phyloP scores from a whole-genome alignment of 30 jellyfish, hydroid and myxozoan species.

The Aurelia sp. region DNA sequence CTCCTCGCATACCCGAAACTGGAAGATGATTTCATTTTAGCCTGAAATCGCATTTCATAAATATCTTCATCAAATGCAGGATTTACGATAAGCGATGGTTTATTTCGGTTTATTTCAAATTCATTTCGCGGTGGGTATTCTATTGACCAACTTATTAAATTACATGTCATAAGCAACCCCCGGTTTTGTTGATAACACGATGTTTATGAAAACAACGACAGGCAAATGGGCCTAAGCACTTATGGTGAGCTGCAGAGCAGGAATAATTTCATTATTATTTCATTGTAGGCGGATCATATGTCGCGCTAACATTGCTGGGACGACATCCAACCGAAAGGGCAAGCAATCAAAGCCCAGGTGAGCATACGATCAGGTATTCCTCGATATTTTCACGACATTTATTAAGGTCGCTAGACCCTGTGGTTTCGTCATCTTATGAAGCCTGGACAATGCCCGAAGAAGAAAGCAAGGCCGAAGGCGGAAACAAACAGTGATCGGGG shows the following conservation, averaged over 20 bases:
- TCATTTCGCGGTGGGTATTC: no score
- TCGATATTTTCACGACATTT: background rate
- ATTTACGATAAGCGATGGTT: no score
- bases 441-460: no score
- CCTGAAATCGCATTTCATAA: background rate
- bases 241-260: no score
- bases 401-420: no score
- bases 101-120: no score
- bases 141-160: no score
- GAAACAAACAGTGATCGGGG: no score
- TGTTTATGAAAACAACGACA: background rate
- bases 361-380: conserved; percentile 3
- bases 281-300: conserved; percentile 90
- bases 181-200: conserved; percentile 3
- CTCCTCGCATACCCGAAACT: no score
- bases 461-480: no score
- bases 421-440: no score
- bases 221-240: conserved; percentile 9
- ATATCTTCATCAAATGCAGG: background rate
- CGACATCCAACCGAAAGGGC: conserved; percentile 55
- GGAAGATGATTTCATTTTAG: background rate
- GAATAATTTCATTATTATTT: conserved; percentile 33
- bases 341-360: conserved; percentile 65
- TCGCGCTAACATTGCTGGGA: conserved; percentile 95
- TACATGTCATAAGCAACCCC: background rate